These are phyloP conservation scores for Drosophila kikkawai DNA, from an alignment of 1,140 invertebrate species.

Conservation along the genomic window DNA sequence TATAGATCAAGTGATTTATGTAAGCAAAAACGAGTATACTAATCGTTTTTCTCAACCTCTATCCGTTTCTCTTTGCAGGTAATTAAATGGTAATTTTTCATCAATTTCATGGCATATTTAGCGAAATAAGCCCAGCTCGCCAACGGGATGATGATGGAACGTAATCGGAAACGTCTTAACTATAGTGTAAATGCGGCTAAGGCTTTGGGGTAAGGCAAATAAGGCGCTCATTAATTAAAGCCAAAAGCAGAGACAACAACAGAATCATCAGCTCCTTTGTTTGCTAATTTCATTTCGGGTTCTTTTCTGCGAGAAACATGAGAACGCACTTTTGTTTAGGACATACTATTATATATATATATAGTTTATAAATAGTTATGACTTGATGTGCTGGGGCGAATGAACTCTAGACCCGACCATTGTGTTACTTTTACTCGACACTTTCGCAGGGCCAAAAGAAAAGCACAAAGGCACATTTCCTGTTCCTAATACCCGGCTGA, in stretches of 20 bases:
- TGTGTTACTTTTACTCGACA: constrained; percentile 60
- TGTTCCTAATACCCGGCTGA: constrained; percentile 61
- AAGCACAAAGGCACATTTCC: constrained; percentile 60
- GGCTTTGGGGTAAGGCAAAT: constrained; percentile 25
- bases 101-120: constrained; percentile 55
- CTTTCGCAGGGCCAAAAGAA: constrained; percentile 54
- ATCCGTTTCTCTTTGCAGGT: constrained; percentile 61
- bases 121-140: constrained; percentile 33
- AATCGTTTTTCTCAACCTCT: constrained; percentile 44
- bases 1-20: constrained; percentile 36
- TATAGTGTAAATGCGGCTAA: constrained; percentile 5
- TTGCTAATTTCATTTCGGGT: constrained; percentile 47
- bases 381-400: constrained; percentile 34
- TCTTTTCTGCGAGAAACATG: constrained; percentile 64
- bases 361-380: constrained; percentile 62
- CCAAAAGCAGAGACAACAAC: constrained; percentile 32
- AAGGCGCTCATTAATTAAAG: constrained; percentile 62
- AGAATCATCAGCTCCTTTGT: constrained; percentile 49
- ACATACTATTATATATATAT: constrained; percentile 50
- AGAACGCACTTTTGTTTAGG: constrained; percentile 69
- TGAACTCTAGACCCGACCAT: constrained; percentile 51
- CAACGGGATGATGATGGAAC: constrained; percentile 10
- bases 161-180: constrained; percentile 27
- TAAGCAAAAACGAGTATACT: constrained; percentile 31
- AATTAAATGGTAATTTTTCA: constrained; percentile 68